Evolutionary conservation across 2,113 vertebrate genomes (phyloP).

Genomic region (Elaphurus davidianus): DNA sequence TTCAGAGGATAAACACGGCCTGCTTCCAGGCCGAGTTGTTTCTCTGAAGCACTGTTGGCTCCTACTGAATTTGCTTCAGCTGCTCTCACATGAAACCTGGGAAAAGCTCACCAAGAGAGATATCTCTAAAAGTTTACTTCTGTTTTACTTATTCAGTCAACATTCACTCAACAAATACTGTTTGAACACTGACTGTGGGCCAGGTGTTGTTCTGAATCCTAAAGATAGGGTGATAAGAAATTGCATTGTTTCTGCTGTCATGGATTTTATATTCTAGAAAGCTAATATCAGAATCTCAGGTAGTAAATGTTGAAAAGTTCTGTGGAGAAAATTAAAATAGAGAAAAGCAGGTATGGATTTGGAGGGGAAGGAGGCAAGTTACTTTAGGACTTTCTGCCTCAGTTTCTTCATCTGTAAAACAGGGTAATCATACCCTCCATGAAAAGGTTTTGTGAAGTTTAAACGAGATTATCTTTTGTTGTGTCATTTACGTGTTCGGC

Average conservation of each 20-base stretch:
- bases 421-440: background rate
- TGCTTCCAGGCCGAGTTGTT: background rate
- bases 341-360: background rate
- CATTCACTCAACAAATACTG: background rate
- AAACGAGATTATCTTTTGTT: background rate
- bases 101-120: background rate
- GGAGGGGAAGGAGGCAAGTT: background rate
- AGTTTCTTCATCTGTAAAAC: background rate
- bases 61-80: background rate
- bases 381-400: background rate
- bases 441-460: background rate
- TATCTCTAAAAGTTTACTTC: background rate
- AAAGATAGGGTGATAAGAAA: background rate
- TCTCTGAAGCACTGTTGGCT: conserved; percentile 31
- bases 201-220: background rate
- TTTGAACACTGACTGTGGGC: background rate
- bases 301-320: background rate
- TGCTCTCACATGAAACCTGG: conserved; percentile 13
- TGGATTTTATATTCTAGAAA: background rate
- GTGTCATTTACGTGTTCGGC: background rate
- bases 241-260: background rate
- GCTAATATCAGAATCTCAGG: background rate
- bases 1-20: conserved; percentile 48
- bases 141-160: background rate
- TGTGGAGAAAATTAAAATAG: background rate